Base-by-base conservation (phyloP, 1,140 invertebrate species). In the Drosophila trapezifrons region DNA sequence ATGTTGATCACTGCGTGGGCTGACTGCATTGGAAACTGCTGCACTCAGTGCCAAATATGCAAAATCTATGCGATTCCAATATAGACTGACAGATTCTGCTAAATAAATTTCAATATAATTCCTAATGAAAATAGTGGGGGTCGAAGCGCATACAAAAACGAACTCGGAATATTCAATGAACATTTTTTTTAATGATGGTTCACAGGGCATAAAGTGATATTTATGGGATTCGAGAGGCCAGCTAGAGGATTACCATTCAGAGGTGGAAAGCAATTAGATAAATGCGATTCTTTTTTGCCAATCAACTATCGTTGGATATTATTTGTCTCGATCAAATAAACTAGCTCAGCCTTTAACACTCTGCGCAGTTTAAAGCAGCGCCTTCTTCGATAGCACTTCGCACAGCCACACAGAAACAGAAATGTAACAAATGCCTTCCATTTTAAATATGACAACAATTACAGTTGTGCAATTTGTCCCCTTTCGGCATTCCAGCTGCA, bases 361-460 rank as follows among this genome's bases (percentile, higher is more conserved):
- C 32, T 8, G 12, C 17, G 8, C 45, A 29, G 20, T 18, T 66
- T 66, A 32, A 67, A 66, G 65, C 45, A 10, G 17, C 13, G 45
- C 13, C 25, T 22, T 10, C n/a, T 35, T 18, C 35, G 17, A 17
- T 4, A 15, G 25, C 49, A 25, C 38, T 15, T 5, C 32, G 45
- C 17, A 55, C 46, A 46, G 51, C 51, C 51, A 54, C 46, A 37
- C 51, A 20, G 51, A 20, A 37, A 54, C 40, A 64, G 60, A 81
- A 85, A 78, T 86, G 83, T 87, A 87, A 86, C 82, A 87, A 86
- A 86, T 86, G 82, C 71, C 62, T 77, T 87, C 83, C 82, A 86
- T 86, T 86, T 86, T 86, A 86, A 86, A 86, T 86, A 86, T 86
- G 82, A 87, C 82, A 86, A 86, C 83, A 86, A 86, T 86, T 86